phyloP scores from a whole-genome alignment of 1,140 invertebrate species.

The Temnothorax longispinosus region DNA sequence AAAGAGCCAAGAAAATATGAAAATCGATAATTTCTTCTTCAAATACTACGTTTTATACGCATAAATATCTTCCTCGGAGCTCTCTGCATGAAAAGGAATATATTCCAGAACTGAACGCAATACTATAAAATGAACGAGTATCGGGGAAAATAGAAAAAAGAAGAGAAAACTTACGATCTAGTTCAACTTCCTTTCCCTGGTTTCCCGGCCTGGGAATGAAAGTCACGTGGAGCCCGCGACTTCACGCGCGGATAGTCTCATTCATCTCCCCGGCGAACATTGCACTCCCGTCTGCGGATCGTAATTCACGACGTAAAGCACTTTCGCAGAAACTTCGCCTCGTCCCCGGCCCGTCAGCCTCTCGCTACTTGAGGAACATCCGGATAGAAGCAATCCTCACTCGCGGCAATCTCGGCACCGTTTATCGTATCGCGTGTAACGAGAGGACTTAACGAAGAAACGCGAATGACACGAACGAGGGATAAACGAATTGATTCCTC shows the following conservation, averaged over 20 bases:
- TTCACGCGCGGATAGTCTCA: conserved; percentile 24
- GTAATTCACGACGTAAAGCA: conserved; percentile 11
- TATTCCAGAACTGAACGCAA: not conserved
- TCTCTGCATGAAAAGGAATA: not conserved
- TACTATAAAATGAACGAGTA: not conserved
- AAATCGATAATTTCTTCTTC: not conserved
- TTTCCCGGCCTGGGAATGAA: not conserved
- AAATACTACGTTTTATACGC: not conserved
- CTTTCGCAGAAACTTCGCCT: not conserved
- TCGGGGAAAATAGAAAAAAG: not conserved
- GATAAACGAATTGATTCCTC: not conserved
- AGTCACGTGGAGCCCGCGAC: conserved; percentile 2
- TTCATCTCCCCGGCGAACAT: conserved; percentile 36
- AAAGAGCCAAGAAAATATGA: not conserved
- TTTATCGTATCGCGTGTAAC: not conserved
- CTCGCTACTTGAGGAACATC: not conserved
- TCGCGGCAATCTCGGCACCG: not conserved
- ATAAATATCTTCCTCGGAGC: not conserved
- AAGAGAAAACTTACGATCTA: conserved; percentile 11
- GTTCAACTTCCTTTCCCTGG: not conserved
- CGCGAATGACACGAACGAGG: not conserved
- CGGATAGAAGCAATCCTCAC: not conserved
- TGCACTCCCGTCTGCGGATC: not conserved
- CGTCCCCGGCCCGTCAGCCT: not conserved
- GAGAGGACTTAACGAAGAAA: not conserved